phyloP scores from a whole-genome alignment of 1,140 invertebrate genomes.

The Listronotus oregonensis region DNA sequence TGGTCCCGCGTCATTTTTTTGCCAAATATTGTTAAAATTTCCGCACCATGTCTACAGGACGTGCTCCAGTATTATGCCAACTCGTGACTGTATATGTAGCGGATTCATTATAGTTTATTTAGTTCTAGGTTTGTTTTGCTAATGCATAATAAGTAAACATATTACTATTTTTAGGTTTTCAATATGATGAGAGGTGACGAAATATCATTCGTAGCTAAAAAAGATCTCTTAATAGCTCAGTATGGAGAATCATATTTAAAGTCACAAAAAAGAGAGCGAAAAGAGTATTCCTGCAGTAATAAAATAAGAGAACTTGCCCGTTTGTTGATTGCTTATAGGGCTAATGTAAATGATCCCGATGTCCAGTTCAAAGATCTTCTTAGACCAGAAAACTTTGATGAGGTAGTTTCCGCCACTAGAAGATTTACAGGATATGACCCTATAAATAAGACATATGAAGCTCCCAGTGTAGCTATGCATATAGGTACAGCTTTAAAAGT shows the following conservation, averaged over 20 bases:
- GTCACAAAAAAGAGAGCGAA: slow-evolving; percentile 30
- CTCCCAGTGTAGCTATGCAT: slow-evolving; percentile 37
- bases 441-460: slow-evolving; percentile 33
- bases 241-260: slow-evolving; percentile 40
- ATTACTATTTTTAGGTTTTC: slow-evolving; percentile 15
- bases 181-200: slow-evolving; percentile 36
- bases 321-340: slow-evolving; percentile 28
- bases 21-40: no score
- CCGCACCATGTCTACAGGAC: no score
- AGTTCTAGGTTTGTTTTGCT: neutral
- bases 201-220: slow-evolving; percentile 36
- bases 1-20: no score
- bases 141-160: neutral
- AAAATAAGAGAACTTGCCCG: slow-evolving; percentile 39
- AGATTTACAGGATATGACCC: slow-evolving; percentile 29
- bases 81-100: neutral
- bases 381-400: slow-evolving; percentile 36
- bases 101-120: neutral
- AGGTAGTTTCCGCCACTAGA: slow-evolving; percentile 26
- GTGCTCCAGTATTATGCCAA: no score
- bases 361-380: slow-evolving; percentile 30
- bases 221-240: slow-evolving; percentile 35
- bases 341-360: slow-evolving; percentile 26
- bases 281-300: slow-evolving; percentile 32
- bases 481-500: slow-evolving; percentile 34